phyloP scores from a whole-genome alignment of 2,797 vertebrate genomes.

The Ctenopoma multispine region DNA sequence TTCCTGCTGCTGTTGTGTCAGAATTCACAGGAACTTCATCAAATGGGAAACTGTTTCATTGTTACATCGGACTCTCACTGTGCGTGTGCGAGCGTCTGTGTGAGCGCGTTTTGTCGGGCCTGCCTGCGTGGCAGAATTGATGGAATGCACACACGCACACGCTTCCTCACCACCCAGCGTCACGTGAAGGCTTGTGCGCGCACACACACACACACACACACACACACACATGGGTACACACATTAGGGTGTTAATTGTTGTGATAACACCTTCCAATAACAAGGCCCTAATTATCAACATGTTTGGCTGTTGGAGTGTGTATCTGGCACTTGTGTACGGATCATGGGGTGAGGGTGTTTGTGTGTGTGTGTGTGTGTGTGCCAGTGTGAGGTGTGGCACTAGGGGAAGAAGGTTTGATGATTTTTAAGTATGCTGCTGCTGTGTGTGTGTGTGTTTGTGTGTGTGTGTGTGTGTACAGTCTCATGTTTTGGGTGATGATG shows the following conservation, averaged over 20 bases:
- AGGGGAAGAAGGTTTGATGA: constrained; percentile 72
- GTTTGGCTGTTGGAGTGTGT: constrained; percentile 84
- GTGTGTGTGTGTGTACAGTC: constrained; percentile 18
- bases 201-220: constrained; percentile 20
- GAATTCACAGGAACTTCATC: constrained; percentile 84
- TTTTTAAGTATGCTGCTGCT: constrained; percentile 61
- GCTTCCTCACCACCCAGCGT: constrained; percentile 38
- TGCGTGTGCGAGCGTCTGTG: constrained; percentile 63
- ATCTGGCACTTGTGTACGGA: constrained; percentile 78
- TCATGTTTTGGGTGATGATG: constrained; percentile 49
- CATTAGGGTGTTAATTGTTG: constrained; percentile 88
- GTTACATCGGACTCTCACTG: constrained; percentile 76
- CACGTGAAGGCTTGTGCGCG: constrained; percentile 28
- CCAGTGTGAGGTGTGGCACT: constrained; percentile 73
- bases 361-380: constrained; percentile 64
- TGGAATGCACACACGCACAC: constrained; percentile 58
- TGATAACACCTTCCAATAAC: constrained; percentile 88
- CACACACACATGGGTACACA: constrained; percentile 49
- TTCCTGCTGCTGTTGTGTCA: constrained; percentile 82
- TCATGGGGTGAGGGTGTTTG: constrained; percentile 71
- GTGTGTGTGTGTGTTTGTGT: constrained; percentile 45
- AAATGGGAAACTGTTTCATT: constrained; percentile 81
- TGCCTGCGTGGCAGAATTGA: constrained; percentile 57
- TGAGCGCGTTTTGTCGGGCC: constrained; percentile 53
- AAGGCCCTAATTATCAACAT: constrained; percentile 88